A percentile compares a stretch with the other conserved stretches of the same genome.
phyloP scores from a whole-genome alignment of 30 jellyfish, hydroid and myxozoan genomes.

The Turritopsis dohrnii region DNA sequence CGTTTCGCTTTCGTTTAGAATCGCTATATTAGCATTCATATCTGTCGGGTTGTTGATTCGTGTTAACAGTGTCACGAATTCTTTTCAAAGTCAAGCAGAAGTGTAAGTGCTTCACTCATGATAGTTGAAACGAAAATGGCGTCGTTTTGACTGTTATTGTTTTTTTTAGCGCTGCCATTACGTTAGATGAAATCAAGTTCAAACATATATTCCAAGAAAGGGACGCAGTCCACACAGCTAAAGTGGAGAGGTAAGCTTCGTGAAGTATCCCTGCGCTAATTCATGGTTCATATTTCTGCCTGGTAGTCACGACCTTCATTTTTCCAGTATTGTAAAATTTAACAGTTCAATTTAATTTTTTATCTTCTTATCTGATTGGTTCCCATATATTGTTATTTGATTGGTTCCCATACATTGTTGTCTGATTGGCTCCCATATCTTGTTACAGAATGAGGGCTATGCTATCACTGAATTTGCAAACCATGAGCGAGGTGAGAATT shows the following conservation, averaged over 20 bases:
- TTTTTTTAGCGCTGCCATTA: neutral
- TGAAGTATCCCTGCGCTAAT: neutral
- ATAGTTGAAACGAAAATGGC: too few species aligned
- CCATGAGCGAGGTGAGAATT: neutral
- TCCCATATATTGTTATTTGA: neutral
- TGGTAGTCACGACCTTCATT: too few species aligned
- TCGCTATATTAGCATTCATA: neutral
- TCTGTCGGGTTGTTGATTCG: neutral
- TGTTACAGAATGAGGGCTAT: neutral
- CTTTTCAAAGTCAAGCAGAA: neutral
- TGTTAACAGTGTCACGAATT: neutral
- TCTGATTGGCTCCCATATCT: neutral
- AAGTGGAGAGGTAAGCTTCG: neutral
- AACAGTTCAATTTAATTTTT: too few species aligned
- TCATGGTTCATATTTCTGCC: neutral
- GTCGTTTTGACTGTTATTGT: too few species aligned
- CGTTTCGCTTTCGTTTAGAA: neutral
- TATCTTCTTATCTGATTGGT: neutral
- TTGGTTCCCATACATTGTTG: too few species aligned
- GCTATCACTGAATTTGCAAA: conserved; percentile 10
- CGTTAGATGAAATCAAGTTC: neutral
- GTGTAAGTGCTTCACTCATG: neutral
- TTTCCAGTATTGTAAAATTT: too few species aligned
- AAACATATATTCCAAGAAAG: neutral
- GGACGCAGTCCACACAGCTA: neutral